Evolutionary conservation across 2,113 vertebrate genomes (phyloP).

Genomic region (Chamaetylas fuelleborni): DNA sequence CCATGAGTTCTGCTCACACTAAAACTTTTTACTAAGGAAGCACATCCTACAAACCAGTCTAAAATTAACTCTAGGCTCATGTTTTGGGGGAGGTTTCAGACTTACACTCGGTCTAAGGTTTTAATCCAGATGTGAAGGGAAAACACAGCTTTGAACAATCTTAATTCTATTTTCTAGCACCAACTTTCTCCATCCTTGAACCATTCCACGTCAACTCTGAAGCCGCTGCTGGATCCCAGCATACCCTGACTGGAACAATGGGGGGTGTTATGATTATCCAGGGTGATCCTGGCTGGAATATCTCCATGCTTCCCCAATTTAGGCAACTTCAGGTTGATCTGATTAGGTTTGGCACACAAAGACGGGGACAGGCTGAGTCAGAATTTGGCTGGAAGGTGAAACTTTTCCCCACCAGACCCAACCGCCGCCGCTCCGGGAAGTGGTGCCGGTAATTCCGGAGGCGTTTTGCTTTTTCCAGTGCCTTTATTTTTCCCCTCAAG

Average conservation of each 20-base stretch:
- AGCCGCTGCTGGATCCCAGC: not conserved
- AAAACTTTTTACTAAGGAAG: not conserved
- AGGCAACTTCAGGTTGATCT: not conserved
- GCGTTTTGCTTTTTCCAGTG: conserved; percentile 23
- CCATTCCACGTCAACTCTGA: not conserved
- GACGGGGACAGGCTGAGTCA: conserved; percentile 16
- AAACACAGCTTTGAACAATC: not conserved
- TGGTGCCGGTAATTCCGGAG: not conserved
- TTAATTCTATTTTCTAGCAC: not conserved
- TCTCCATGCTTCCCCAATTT: not conserved
- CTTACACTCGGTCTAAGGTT: not conserved
- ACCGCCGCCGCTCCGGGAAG: not conserved
- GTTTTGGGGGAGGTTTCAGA: not conserved
- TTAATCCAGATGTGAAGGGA: not conserved
- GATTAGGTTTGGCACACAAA: not conserved
- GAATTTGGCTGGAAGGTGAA: not conserved
- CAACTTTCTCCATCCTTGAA: not conserved
- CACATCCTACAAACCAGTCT: accelerated
- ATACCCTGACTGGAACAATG: not conserved
- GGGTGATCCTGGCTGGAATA: not conserved
- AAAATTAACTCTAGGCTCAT: accelerated
- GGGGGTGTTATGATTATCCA: not conserved
- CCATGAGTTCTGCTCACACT: not conserved
- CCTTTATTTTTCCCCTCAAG: not conserved
- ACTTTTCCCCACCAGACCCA: not conserved